phyloP scores from a whole-genome alignment of 2,113 vertebrate genomes.

The Narcine bancroftii region DNA sequence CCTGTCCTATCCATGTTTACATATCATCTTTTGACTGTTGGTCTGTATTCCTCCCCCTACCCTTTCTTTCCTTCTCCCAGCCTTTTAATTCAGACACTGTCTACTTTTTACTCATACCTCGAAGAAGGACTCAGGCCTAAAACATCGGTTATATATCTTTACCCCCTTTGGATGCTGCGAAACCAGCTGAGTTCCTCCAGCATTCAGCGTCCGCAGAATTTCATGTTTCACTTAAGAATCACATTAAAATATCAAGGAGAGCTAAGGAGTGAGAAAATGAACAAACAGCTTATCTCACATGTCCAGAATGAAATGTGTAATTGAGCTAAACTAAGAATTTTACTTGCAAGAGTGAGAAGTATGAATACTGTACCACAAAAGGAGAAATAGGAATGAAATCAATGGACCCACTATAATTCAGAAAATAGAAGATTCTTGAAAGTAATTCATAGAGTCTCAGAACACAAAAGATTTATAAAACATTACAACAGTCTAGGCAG shows the following conservation, averaged over 20 bases:
- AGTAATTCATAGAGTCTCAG: slow-evolving; percentile 2
- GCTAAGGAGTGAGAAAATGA: not conserved
- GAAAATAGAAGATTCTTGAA: not conserved
- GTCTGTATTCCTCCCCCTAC: too few relatives aligned
- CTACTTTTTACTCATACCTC: too few relatives aligned
- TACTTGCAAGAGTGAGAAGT: slow-evolving; percentile 7
- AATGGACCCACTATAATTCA: not conserved
- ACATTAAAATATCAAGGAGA: not conserved
- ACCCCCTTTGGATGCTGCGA: too few relatives aligned
- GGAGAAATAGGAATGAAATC: not conserved
- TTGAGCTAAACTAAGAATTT: not conserved
- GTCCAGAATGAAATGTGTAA: slow-evolving; percentile 5
- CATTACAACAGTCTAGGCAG: slow-evolving; percentile 5
- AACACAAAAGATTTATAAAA: slow-evolving; percentile 26
- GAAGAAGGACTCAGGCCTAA: too few relatives aligned
- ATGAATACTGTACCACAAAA: not conserved
- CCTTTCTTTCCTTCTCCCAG: too few relatives aligned
- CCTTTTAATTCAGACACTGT: too few relatives aligned
- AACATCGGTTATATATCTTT: too few relatives aligned
- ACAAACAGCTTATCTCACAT: not conserved
- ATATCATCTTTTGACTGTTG: too few relatives aligned
- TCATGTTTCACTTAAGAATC: too few relatives aligned
- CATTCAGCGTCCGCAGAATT: too few relatives aligned
- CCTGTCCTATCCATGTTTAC: too few relatives aligned
- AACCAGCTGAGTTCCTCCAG: too few relatives aligned